phyloP scores from a whole-genome alignment of 2,888 invertebrate species.

The Stratiomys singularior region DNA sequence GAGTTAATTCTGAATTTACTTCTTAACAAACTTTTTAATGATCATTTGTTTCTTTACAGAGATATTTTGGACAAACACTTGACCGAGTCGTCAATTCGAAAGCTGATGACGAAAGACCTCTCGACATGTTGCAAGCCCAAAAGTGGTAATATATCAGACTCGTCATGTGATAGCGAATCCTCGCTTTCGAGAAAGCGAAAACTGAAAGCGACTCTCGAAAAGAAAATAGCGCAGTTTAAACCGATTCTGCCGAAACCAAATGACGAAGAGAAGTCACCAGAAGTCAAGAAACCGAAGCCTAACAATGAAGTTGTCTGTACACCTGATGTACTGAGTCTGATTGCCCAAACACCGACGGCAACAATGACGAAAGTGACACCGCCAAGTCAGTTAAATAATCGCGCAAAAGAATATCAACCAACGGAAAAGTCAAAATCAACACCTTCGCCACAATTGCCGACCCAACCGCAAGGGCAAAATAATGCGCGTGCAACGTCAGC shows the following conservation, averaged over 20 bases:
- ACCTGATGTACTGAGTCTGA: conserved; percentile 67
- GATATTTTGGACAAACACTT: conserved; percentile 58
- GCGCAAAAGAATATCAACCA: conserved; percentile 19
- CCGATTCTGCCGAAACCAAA: conserved; percentile 1
- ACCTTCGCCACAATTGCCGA: neutral
- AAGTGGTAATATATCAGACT: conserved; percentile 57
- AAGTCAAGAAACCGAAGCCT: conserved; percentile 57
- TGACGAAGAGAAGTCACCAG: conserved; percentile 30
- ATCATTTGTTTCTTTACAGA: conserved; percentile 45
- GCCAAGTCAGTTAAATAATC: conserved; percentile 37
- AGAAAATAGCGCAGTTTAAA: neutral
- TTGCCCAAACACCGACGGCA: conserved; percentile 48
- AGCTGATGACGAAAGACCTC: conserved; percentile 58
- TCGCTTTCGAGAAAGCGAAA: conserved; percentile 55
- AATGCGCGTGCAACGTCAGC: neutral
- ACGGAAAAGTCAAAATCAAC: neutral
- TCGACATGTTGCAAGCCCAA: conserved; percentile 60
- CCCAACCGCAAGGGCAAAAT: neutral
- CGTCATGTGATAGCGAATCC: conserved; percentile 54
- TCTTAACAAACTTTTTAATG: conserved; percentile 52
- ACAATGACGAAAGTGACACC: neutral
- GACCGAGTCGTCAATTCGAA: conserved; percentile 47
- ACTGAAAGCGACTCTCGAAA: conserved; percentile 50
- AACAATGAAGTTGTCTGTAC: conserved; percentile 71
- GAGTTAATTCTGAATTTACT: conserved; percentile 51